phyloP scores from a whole-genome alignment of 2,888 invertebrate species.

The Bombyx huttoni region DNA sequence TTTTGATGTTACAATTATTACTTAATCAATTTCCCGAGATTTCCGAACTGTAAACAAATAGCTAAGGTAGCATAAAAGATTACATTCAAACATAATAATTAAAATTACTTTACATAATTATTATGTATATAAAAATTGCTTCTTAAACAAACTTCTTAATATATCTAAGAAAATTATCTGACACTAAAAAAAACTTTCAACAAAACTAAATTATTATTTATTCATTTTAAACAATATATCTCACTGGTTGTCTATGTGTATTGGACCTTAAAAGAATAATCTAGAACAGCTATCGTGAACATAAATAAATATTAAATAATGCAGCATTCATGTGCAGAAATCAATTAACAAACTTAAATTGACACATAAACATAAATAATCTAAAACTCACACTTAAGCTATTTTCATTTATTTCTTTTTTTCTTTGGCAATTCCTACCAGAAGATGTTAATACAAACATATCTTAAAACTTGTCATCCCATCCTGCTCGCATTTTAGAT shows the following conservation, averaged over 20 bases:
- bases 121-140: not conserved
- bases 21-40: not conserved
- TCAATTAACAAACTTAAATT: not conserved
- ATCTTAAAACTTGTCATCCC: not conserved
- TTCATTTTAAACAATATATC: not conserved
- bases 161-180: not conserved
- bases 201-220: not conserved
- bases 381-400: not conserved
- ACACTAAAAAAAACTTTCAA: not conserved
- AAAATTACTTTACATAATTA: not conserved
- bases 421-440: constrained; percentile 1
- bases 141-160: not conserved
- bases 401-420: not conserved
- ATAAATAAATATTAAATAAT: not conserved
- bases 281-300: too few relatives aligned
- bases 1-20: too few relatives aligned
- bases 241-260: not conserved
- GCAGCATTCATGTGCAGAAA: not conserved
- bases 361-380: not conserved
- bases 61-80: not conserved
- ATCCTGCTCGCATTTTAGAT: not conserved
- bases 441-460: not conserved
- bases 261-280: not conserved
- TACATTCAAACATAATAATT: not conserved
- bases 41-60: not conserved